Evolutionary conservation across 2,888 invertebrate species (phyloP).

Genomic region (Luffia ferchaultella): DNA sequence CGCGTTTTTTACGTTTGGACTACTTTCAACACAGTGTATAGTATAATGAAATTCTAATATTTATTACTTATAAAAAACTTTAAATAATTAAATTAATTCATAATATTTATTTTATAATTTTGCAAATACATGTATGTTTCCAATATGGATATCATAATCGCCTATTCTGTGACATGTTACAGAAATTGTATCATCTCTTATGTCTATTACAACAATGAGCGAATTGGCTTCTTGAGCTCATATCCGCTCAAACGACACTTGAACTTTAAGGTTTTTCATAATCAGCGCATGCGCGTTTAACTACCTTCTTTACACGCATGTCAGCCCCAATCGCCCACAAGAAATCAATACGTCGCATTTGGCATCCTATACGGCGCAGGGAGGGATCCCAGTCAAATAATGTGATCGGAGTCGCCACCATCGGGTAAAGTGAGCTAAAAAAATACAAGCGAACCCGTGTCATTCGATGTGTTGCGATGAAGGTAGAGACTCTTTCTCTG

Average conservation of each 20-base stretch:
- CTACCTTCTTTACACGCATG: neutral
- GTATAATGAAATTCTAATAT: no score
- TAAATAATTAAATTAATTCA: no score
- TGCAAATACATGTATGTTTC: no score
- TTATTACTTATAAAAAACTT: no score
- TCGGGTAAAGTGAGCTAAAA: neutral
- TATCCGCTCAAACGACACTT: neutral
- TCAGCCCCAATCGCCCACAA: neutral
- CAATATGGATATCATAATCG: no score
- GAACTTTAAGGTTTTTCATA: neutral
- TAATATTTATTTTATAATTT: no score
- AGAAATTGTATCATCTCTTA: no score
- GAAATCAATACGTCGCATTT: neutral
- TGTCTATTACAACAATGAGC: no score
- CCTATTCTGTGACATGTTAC: no score
- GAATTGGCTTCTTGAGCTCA: no score
- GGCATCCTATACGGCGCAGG: neutral
- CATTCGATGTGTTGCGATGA: slow-evolving; percentile 44
- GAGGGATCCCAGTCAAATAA: neutral
- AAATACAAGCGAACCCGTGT: neutral
- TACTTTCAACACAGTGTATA: no score
- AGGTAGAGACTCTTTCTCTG: slow-evolving; percentile 46
- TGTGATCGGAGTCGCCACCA: neutral
- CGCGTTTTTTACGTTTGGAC: no score
- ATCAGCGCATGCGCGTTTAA: neutral